These are phyloP conservation scores for Anabas testudineus DNA, from an alignment of 2,797 vertebrate genomes.

Conservation along the genomic window DNA sequence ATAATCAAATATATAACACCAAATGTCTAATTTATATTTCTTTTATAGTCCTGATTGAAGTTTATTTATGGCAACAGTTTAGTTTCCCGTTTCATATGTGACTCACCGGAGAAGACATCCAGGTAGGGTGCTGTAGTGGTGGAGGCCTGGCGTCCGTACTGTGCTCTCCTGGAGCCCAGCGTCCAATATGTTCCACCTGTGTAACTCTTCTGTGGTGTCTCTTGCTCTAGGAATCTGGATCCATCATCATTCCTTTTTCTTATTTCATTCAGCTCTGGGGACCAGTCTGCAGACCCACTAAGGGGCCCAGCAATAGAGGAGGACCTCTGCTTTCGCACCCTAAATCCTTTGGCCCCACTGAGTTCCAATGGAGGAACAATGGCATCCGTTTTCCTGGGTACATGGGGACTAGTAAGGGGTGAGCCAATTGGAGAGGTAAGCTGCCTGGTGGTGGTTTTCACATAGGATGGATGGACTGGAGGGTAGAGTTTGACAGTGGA, in stretches of 20 bases:
- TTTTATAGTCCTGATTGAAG: conserved; percentile 2
- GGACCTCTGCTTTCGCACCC: conserved; percentile 84
- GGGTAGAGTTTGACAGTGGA: conserved; percentile 88
- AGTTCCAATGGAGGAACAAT: conserved; percentile 39
- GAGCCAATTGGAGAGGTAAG: conserved; percentile 90
- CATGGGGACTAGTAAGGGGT: conserved; percentile 88
- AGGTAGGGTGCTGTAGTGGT: conserved; percentile 76
- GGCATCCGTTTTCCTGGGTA: conserved; percentile 81
- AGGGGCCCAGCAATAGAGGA: conserved; percentile 85
- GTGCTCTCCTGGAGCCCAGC: conserved; percentile 80
- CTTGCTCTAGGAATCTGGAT: conserved; percentile 74
- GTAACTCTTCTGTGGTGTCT: conserved; percentile 68
- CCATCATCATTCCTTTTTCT: conserved; percentile 65
- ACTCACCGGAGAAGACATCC: conserved; percentile 97
- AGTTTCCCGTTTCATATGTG: background rate
- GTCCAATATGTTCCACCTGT: conserved; percentile 76
- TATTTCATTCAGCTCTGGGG: conserved; percentile 77
- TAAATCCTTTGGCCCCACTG: conserved; percentile 61
- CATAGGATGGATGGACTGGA: conserved; percentile 90
- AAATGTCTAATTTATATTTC: background rate
- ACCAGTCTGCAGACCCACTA: conserved; percentile 89
- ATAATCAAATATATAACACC: background rate
- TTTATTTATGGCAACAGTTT: background rate
- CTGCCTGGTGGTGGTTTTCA: conserved; percentile 95
- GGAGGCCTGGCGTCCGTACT: conserved; percentile 80